Conservation (phyloP, 1,140 invertebrate species). For the Rhopalosiphum maidis region DNA sequence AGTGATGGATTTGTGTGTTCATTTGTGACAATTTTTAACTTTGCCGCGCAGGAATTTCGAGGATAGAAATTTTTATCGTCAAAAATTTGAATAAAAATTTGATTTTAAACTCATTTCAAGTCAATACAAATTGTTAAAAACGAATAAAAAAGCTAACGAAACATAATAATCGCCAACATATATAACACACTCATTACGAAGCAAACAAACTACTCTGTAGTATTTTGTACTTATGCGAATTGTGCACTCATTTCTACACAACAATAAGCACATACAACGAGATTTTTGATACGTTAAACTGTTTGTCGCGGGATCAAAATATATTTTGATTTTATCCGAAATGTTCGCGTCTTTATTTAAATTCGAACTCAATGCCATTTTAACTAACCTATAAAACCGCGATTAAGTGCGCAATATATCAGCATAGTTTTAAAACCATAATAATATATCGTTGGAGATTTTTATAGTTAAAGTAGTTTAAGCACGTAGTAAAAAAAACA, state of each 20-base stretch:
- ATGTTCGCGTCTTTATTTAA: not conserved
- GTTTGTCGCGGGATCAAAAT: not conserved
- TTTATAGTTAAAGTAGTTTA: not conserved
- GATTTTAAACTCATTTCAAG: not conserved
- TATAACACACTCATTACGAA: not conserved
- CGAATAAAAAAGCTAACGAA: not conserved
- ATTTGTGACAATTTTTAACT: not conserved
- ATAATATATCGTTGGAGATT: not conserved
- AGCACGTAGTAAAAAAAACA: not conserved
- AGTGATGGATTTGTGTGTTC: not conserved
- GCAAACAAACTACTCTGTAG: not conserved
- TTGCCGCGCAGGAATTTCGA: not conserved
- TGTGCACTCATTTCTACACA: not conserved
- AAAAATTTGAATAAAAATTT: not conserved
- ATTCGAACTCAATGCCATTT: not conserved
- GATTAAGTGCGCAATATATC: not conserved
- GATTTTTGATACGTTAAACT: no score
- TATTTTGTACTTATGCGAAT: not conserved
- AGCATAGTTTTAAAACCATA: slow-evolving; percentile 7
- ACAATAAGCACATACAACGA: not conserved
- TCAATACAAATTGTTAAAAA: not conserved
- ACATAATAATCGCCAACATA: not conserved
- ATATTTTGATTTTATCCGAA: not conserved
- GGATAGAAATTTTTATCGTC: not conserved
- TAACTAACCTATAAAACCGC: not conserved